Evolutionary conservation across 2,888 invertebrate species (phyloP), one percentile per base, ranked within the genome.

Genomic region (Dryobota labecula): DNA sequence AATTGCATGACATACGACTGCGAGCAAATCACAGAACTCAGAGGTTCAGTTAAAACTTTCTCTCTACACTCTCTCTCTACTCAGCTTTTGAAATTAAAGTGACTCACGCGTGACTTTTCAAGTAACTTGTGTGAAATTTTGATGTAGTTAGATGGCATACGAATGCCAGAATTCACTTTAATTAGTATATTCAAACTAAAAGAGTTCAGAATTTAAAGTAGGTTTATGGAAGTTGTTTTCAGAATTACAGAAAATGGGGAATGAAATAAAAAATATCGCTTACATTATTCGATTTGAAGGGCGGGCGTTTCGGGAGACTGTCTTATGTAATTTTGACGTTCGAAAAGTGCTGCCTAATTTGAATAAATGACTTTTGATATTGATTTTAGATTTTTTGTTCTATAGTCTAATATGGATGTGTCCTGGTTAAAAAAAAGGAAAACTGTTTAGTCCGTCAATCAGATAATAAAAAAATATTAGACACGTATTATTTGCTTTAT

Each of bases 71-170:
- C n/a, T 49, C n/a, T n/a, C 20, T 60, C 20, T 27, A 27, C 13
- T 13, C 20, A 24, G 47, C 30, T 49, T 47, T 47, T 24, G 45
- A 73, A 43, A 38, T 60, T 38, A 45, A 72, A 53, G 13, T 43
- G 13, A 30, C 18, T 45, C 36, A 45, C 15, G 73, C 38, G 30
- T 38, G 53, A 30, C 3, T 45, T 56, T 51, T 6, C n/a, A 58
- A 51, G 41, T n/a, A 49, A 36, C 15, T 70, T 33, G 20, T n/a
- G 38, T 41, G 13, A 38, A 58, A 61, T 30, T 43, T 43, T 13
- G 6, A 49, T 54, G 49, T 30, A 73, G n/a, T 45, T 45, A 36
- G 24, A 45, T 54, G 13, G 24, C 41, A 62, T 41, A 18, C 8
- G 58, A 41, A 67, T 13, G 47, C n/a, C 15, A 9, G 36, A 30